phyloP scores from a whole-genome alignment of 2,113 vertebrate genomes.

The Elaphurus davidianus region DNA sequence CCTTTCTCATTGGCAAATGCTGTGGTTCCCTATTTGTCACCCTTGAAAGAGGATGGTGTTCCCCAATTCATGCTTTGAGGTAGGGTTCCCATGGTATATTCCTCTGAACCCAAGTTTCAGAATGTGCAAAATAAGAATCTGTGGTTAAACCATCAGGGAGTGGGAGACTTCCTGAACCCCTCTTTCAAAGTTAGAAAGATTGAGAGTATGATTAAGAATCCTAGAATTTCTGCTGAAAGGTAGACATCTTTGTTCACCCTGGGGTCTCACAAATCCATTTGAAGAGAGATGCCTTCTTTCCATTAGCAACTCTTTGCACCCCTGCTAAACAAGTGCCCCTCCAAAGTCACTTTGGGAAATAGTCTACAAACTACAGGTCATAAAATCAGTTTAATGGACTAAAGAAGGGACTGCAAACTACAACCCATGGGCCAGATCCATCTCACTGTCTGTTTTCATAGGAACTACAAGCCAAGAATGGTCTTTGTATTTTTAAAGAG shows the following conservation, averaged over 20 bases:
- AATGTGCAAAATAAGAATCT: neutral
- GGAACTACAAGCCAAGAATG: neutral
- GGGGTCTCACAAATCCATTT: neutral
- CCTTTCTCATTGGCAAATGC: neutral
- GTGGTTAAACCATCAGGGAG: neutral
- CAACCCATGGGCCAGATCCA: neutral
- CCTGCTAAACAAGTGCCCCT: neutral
- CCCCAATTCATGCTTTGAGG: neutral
- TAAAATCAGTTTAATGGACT: neutral
- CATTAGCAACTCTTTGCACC: neutral
- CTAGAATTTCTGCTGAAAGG: neutral
- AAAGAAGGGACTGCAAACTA: neutral
- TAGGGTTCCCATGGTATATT: neutral
- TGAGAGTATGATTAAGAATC: neutral
- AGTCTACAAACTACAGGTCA: neutral
- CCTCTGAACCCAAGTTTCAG: neutral
- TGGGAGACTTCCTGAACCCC: accelerated
- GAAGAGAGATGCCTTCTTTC: neutral
- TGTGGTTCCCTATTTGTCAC: neutral
- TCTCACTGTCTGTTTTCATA: neutral
- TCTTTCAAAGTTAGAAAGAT: neutral
- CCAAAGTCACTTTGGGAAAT: neutral
- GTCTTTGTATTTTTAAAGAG: neutral
- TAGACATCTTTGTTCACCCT: neutral
- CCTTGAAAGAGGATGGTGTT: neutral